Base-by-base conservation (phyloP, 2,888 invertebrate species). In the Lochmaea capreae region DNA sequence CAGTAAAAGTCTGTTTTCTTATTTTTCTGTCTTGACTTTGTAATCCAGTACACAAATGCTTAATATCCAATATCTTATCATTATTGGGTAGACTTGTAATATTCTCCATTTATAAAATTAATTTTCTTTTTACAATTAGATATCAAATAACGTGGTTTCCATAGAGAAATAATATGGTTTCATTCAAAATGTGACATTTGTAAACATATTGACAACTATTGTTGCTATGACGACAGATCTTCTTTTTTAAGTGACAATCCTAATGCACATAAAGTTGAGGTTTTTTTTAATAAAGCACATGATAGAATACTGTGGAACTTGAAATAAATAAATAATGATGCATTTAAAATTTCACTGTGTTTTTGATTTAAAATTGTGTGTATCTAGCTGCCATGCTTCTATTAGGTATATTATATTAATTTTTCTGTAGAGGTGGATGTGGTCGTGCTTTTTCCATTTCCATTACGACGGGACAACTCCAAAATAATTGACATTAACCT, bases 21-120 rank as follows among this genome's bases (percentile, higher is more conserved):
- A 87, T 84, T 79, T 88, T 86, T 85, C 92, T 92, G 42, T 92
- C 90, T 67, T 90, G 90, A 76, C 91, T 90, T 85, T 92, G 90
- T 62, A 93, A 81, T 42, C 80, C 80, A 42, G 76, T 68, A 67
- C 84, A 84, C 22, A 86, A 81, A 77, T 82, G 85, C 73, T 84
- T 85, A 18, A 82, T 77, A 14, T 22, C 59, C 54, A 72, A 52
- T 18, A 82, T 67, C 72, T 76, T 79, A 8, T 81, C 79, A 52
- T 72, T 67, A 4, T 57, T 61, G 43, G 1, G 42, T 8, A 16
- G 5, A n/a, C 43, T 65, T 66, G 52, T 46, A n/a, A 5, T 63
- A 16, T 49, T 68, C 43, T 68, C 65, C 69, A 73, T 73, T 65
- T 63, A 14, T 54, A 43, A 71, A 65, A 63, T 63, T 63, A 16